phyloP scores from a whole-genome alignment of 2,113 vertebrate species.

The Corythaeola cristata region DNA sequence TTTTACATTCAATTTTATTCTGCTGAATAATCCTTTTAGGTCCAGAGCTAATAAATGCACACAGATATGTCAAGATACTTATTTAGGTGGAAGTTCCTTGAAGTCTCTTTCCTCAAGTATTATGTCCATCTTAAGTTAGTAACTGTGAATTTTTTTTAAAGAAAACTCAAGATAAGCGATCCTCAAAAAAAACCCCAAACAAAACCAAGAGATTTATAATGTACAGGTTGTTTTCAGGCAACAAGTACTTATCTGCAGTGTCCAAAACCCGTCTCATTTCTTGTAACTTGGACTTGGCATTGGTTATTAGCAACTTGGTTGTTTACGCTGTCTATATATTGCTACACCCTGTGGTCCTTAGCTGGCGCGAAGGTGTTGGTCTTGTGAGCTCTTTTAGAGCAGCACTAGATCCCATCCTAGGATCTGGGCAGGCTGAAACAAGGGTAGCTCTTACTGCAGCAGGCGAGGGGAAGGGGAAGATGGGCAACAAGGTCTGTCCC shows the following conservation, averaged over 20 bases:
- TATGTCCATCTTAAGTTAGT: not conserved
- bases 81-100: not conserved
- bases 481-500: not conserved
- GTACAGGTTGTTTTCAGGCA: not conserved
- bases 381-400: not conserved
- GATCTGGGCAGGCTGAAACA: rapidly evolving
- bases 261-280: not conserved
- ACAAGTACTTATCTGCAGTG: not conserved
- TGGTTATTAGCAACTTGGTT: not conserved
- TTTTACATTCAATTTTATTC: not conserved
- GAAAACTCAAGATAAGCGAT: not conserved
- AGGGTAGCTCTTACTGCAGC: not conserved
- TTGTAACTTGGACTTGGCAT: rapidly evolving
- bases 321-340: rapidly evolving
- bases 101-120: not conserved
- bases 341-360: not conserved
- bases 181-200: not conserved
- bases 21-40: not conserved
- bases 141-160: not conserved
- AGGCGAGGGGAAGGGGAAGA: not conserved
- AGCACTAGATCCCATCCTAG: rapidly evolving
- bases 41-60: not conserved
- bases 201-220: not conserved
- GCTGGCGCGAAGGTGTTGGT: not conserved
- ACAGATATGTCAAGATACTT: not conserved